Base-by-base conservation (phyloP, 1,140 invertebrate species). In the Drosophila cardini region DNA sequence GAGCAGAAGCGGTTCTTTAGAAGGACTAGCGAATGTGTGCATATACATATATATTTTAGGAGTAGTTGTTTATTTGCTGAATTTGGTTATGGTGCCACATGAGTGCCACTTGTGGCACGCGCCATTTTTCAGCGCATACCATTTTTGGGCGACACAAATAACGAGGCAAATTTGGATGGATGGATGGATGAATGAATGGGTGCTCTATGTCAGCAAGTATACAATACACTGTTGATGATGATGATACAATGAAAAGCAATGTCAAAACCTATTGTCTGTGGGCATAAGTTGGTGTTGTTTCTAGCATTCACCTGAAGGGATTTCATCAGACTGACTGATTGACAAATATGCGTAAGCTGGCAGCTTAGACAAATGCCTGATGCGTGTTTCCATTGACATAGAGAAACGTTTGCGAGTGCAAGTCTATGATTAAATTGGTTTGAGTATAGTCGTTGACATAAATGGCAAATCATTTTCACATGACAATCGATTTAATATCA, bases 101-200 rank as follows among this genome's bases (percentile, higher is more conserved):
- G 62, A 78, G 75, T 78, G 80, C 65, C 76, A 68, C 80, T 83
- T 76, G 71, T 60, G 64, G 80, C 80, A 83, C 79, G 80, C 80
- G 53, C 61, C 75, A 78, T 83, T 83, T 78, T 83, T 83, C 65
- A 78, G 57, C 61, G 43, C 21, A 26, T 4, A 61, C 15, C 57
- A 60, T 60, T 60, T 60, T 60, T 32, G 30, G 55, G 43, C 26
- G 8, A 43, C 62, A 34, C 62, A 83, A 83, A 83, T 83, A 83
- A 83, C 80, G 75, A 83, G 71, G 57, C 75, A 69, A 78, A 82
- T 82, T 83, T 78, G 62, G 26, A 42, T 55, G 40, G 30, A 26
- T 52, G 21, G 21, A 26, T 26, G 21, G 4, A 26, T 50, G 62
- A 38, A 42, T 55, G 40, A 16, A 26, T 52, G 21, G n/a, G n/a